phyloP scores from a whole-genome alignment of 2,888 invertebrate genomes.

The Didymodactylos carnosus region DNA sequence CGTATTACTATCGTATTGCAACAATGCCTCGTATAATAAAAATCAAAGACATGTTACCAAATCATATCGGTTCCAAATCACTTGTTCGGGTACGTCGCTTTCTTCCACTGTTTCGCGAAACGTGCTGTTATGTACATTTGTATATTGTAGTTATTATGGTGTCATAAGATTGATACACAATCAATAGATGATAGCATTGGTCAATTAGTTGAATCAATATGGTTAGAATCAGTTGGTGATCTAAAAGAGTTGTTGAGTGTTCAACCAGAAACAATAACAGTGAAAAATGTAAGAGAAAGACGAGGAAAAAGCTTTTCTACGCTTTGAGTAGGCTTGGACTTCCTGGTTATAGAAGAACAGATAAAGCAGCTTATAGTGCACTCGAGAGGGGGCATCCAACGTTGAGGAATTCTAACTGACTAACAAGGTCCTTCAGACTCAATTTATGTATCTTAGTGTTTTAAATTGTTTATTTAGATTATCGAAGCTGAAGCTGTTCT shows the following conservation, averaged over 20 bases:
- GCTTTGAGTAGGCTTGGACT: no score
- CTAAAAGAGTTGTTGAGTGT: conserved; percentile 18
- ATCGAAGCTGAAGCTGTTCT: background rate
- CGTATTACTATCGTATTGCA: background rate
- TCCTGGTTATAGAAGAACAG: no score
- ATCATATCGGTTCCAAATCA: background rate
- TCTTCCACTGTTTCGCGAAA: background rate
- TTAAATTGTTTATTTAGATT: background rate
- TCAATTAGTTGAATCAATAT: conserved; percentile 24
- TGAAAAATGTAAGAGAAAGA: background rate
- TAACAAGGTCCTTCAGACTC: no score
- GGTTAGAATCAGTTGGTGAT: conserved; percentile 26
- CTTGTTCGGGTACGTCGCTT: background rate
- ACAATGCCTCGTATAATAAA: background rate
- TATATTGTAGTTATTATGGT: background rate
- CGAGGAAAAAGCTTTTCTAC: no score
- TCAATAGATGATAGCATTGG: conserved; percentile 15
- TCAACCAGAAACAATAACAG: background rate
- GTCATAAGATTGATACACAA: background rate
- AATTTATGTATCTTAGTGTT: no score
- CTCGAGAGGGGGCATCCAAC: no score
- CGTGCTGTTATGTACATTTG: background rate
- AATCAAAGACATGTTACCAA: background rate
- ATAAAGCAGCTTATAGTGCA: no score
- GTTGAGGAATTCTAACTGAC: no score